phyloP scores from a whole-genome alignment of 2,113 vertebrate species.

The Callospermophilus lateralis region DNA sequence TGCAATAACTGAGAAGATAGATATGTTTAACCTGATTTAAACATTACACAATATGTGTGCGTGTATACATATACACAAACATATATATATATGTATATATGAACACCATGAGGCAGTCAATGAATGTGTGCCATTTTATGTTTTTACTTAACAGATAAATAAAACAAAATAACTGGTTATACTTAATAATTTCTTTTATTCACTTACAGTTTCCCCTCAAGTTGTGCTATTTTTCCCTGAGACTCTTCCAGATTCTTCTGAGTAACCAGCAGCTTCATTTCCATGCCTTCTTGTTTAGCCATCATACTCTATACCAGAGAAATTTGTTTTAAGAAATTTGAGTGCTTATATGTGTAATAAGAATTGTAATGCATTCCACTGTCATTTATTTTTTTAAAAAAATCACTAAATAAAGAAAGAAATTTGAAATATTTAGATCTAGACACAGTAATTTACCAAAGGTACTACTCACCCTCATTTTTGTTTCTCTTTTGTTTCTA shows the following conservation, averaged over 20 bases:
- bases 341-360: too few species aligned
- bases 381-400: too few species aligned
- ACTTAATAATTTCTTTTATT: background rate
- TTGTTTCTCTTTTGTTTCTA: conserved; percentile 92
- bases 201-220: conserved; percentile 89
- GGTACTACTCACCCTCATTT: conserved; percentile 89
- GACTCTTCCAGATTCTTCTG: conserved; percentile 85
- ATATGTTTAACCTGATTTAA: background rate
- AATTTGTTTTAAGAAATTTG: conserved; percentile 2
- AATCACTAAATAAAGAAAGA: background rate
- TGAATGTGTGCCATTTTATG: background rate
- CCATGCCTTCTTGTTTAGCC: conserved; percentile 86
- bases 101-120: background rate
- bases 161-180: background rate
- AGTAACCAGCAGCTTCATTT: conserved; percentile 82
- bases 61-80: too few species aligned
- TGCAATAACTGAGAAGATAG: background rate
- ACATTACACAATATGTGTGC: background rate
- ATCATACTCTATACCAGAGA: conserved; percentile 78
- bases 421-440: background rate
- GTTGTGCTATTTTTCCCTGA: conserved; percentile 82
- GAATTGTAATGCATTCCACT: too few species aligned
- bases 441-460: background rate
- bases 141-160: background rate
- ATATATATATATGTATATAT: background rate